Conservation (phyloP, 2,797 vertebrate genomes). For the Acrocephalus scirpaceus region DNA sequence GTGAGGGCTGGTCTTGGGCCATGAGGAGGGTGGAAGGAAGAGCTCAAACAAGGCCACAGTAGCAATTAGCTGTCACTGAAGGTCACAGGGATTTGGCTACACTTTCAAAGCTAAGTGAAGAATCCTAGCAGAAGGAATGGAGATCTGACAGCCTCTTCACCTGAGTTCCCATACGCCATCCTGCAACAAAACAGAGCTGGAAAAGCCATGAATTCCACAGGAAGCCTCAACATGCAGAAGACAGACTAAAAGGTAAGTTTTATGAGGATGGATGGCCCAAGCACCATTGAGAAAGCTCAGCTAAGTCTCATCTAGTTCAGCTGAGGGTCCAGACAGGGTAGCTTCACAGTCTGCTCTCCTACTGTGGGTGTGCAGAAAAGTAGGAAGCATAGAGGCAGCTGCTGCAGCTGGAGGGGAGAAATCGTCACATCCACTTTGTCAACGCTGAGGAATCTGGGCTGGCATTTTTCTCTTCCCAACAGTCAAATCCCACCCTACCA, state of each 20-base stretch:
- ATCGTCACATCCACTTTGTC: constrained; percentile 36
- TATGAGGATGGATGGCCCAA: neutral
- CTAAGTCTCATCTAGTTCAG: neutral
- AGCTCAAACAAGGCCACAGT: neutral
- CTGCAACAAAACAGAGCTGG: neutral
- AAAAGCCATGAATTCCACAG: neutral
- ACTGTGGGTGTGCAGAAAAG: neutral
- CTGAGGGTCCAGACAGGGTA: neutral
- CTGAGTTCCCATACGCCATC: neutral
- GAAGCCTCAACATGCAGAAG: neutral
- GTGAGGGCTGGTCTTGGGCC: neutral
- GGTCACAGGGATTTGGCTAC: neutral
- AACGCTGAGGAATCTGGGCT: neutral
- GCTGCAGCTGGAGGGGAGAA: constrained; percentile 40
- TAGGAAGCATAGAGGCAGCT: neutral
- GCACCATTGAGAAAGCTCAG: constrained; percentile 6
- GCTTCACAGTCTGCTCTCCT: constrained; percentile 22
- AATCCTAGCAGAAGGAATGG: neutral
- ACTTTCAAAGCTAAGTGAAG: neutral
- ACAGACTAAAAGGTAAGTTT: neutral
- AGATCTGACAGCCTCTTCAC: neutral
- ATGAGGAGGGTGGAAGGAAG: fast-evolving
- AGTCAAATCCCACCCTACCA: constrained; percentile 56
- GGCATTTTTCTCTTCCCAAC: constrained; percentile 47
- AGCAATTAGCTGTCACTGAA: neutral